Evolutionary conservation across 2,113 vertebrate genomes (phyloP).

Genomic region (Polypterus bichir): DNA sequence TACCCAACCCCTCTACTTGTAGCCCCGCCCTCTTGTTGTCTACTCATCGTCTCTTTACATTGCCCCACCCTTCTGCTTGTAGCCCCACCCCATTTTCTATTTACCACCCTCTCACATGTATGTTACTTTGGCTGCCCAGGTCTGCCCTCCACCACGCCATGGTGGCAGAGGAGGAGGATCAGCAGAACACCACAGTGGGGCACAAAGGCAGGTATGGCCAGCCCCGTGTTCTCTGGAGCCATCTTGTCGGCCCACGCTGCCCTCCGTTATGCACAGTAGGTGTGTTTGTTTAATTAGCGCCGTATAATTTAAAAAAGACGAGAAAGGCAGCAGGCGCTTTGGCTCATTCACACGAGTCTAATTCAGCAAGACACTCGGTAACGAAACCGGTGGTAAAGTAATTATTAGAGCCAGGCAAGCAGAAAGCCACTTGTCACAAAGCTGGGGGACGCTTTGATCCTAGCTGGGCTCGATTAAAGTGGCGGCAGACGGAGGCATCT

Average conservation of each 20-base stretch:
- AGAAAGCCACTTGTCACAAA: conserved; percentile 31
- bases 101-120: too few species aligned
- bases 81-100: too few species aligned
- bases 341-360: conserved; percentile 27
- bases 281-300: background rate
- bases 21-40: too few species aligned
- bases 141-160: too few species aligned
- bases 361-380: conserved; percentile 29
- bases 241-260: background rate
- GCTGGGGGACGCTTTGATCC: conserved; percentile 31
- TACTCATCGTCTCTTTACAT: too few species aligned
- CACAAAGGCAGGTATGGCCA: too few species aligned
- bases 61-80: too few species aligned
- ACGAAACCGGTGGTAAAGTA: conserved; percentile 39
- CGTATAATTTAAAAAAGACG: conserved; percentile 13
- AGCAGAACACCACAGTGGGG: too few species aligned
- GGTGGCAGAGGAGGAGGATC: too few species aligned
- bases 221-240: too few species aligned
- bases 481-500: conserved; percentile 12
- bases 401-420: conserved; percentile 41
- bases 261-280: background rate
- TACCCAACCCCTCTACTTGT: too few species aligned
- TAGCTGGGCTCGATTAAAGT: conserved; percentile 19
- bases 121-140: too few species aligned
- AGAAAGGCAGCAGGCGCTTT: conserved; percentile 18